A percentile compares a stretch with the other conserved stretches of the same genome.
phyloP scores from a whole-genome alignment of 2,888 invertebrate species.

The Tolmerus cingulatus region DNA sequence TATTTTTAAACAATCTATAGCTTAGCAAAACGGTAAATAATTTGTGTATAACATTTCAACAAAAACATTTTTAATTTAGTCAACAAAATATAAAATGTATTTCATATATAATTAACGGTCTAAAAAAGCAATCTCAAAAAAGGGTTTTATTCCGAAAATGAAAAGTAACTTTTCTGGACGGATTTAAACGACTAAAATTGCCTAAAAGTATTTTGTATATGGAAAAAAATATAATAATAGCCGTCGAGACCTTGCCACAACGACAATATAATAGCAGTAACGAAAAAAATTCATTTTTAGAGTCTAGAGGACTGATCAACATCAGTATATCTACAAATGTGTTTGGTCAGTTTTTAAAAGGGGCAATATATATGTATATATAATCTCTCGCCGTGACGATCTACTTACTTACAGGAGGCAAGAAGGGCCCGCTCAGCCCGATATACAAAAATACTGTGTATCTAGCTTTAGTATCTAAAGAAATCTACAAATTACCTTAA shows the following conservation, averaged over 20 bases:
- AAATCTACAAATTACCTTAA: conserved; percentile 45
- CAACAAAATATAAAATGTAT: neutral
- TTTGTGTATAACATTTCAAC: neutral
- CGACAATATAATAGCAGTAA: neutral
- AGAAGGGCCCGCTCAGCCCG: conserved; percentile 42
- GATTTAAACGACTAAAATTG: conserved; percentile 36
- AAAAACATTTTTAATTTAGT: neutral
- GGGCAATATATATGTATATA: neutral
- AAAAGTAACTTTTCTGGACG: conserved; percentile 31
- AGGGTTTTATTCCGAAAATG: neutral
- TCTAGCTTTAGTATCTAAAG: conserved; percentile 44
- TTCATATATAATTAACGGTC: neutral
- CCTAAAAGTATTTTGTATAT: conserved; percentile 18
- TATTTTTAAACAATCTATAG: neutral
- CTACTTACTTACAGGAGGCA: conserved; percentile 46
- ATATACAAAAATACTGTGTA: conserved; percentile 48
- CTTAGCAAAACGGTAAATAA: neutral
- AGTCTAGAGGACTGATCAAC: conserved; percentile 30
- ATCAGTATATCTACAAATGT: conserved; percentile 23
- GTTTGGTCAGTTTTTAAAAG: conserved; percentile 29
- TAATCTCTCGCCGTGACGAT: conserved; percentile 4
- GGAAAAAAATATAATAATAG: neutral
- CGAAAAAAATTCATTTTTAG: neutral
- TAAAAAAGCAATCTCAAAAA: conserved; percentile 30
- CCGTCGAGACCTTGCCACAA: neutral